Conservation (phyloP, 1,140 invertebrate genomes). For the Pentalonia nigronervosa region DNA sequence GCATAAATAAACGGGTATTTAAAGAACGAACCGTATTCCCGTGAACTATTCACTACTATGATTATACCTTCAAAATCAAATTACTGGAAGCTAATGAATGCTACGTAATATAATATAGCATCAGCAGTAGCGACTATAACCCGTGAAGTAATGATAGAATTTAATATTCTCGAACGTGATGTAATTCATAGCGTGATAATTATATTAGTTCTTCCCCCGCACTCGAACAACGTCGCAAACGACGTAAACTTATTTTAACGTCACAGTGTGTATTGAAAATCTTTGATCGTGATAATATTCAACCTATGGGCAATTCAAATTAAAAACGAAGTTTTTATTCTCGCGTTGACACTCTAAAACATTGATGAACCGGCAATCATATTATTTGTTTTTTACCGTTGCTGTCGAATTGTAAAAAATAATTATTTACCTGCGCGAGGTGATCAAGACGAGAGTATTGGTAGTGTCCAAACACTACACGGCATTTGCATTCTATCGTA, state of each 20-base stretch:
- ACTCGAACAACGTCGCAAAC: not conserved
- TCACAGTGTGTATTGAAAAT: not conserved
- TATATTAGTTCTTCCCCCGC: not conserved
- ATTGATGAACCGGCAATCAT: not conserved
- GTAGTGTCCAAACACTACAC: too few relatives aligned
- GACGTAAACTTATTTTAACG: not conserved
- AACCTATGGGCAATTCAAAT: not conserved
- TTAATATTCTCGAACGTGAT: not conserved
- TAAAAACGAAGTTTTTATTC: not conserved
- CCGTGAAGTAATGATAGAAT: not conserved
- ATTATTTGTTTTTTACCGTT: not conserved
- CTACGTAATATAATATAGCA: not conserved
- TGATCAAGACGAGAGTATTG: not conserved
- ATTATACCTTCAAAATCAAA: conserved; percentile 12
- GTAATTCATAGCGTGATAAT: conserved; percentile 14
- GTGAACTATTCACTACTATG: not conserved
- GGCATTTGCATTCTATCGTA: not conserved
- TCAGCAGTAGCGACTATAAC: not conserved
- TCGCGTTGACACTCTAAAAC: not conserved
- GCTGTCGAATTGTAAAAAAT: not conserved
- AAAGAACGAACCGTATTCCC: not conserved
- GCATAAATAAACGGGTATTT: not conserved
- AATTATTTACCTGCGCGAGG: not conserved
- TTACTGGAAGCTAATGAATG: conserved; percentile 22
- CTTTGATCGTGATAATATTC: not conserved